Conservation (phyloP, 1,140 invertebrate genomes). For the Protaetia brevitarsis region DNA sequence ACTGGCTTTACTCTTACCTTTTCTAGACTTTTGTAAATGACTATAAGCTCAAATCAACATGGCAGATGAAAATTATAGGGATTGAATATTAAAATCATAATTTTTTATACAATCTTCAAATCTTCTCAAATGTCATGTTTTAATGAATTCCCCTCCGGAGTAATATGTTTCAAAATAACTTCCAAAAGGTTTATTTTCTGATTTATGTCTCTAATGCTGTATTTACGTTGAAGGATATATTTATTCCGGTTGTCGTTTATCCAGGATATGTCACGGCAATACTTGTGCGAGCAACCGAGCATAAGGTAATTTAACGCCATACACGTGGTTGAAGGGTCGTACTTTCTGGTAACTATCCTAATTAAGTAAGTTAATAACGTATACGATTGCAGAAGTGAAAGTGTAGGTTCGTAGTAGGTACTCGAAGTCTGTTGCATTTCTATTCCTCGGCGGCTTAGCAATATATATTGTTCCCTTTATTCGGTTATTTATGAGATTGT, state of each 20-base stretch:
- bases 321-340: background rate
- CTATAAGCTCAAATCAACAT: too few species aligned
- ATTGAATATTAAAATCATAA: too few species aligned
- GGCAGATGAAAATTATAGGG: too few species aligned
- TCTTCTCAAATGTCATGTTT: too few species aligned
- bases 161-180: too few species aligned
- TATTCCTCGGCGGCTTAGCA: background rate
- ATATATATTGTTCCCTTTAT: conserved; percentile 22
- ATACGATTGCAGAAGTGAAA: conserved; percentile 1
- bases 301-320: conserved; percentile 9
- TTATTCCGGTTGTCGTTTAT: background rate
- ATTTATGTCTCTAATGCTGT: too few species aligned
- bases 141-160: too few species aligned
- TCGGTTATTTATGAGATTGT: conserved; percentile 30
- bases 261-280: background rate
- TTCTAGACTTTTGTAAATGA: too few species aligned
- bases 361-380: conserved; percentile 11
- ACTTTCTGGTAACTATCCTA: conserved; percentile 6
- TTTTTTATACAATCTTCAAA: too few species aligned
- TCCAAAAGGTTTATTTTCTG: too few species aligned
- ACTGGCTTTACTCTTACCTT: too few species aligned
- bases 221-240: background rate
- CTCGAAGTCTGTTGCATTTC: conserved; percentile 11
- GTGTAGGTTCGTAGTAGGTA: background rate
- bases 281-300: background rate